Percentiles rank a stretch among this genome's conserved stretches.
Conservation (phyloP, 2,888 invertebrate species). For the Andricus curvator region DNA sequence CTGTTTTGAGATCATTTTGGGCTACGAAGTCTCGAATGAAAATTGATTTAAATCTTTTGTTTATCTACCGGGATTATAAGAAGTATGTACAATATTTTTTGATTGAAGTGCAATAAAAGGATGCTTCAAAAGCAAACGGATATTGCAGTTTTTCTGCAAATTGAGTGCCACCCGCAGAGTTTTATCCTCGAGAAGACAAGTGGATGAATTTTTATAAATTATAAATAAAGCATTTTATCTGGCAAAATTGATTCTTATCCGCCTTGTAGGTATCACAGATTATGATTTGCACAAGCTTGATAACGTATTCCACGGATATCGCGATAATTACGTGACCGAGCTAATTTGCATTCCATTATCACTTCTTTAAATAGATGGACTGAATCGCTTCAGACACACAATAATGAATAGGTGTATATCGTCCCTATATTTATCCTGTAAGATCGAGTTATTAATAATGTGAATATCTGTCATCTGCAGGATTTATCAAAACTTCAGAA, state of each 20-base stretch:
- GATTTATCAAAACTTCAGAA: not conserved
- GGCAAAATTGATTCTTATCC: not conserved
- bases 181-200: not conserved
- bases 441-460: constrained; percentile 1
- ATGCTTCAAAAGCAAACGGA: not conserved
- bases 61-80: too few species aligned
- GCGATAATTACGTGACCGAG: constrained; percentile 32
- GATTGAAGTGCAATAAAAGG: too few species aligned
- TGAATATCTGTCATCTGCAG: not conserved
- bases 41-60: too few species aligned
- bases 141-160: not conserved
- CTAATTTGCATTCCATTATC: constrained; percentile 31
- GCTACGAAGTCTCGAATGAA: too few species aligned
- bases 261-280: not conserved
- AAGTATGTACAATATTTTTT: too few species aligned
- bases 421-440: not conserved
- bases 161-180: not conserved
- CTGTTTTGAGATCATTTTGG: too few species aligned
- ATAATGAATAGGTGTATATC: not conserved
- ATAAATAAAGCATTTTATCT: not conserved
- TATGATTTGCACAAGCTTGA: not conserved
- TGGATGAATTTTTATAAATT: not conserved
- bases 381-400: not conserved
- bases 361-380: constrained; percentile 32
- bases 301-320: constrained; percentile 9